phyloP scores from a whole-genome alignment of 2,888 invertebrate species.

The Sisyra nigra region DNA sequence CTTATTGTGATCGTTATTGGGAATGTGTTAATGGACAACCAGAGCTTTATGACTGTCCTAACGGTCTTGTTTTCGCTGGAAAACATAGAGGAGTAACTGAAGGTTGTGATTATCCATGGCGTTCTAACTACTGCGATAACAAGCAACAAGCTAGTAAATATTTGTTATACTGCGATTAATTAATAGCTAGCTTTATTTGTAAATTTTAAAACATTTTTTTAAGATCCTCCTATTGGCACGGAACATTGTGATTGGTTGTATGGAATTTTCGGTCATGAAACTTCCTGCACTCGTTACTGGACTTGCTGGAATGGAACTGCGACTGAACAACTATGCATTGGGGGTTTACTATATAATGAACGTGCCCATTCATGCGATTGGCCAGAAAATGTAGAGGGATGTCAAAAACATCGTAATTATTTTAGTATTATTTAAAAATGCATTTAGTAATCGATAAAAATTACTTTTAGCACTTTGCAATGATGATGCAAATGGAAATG shows the following conservation, averaged over 20 bases:
- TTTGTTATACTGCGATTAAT: not conserved
- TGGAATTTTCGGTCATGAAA: conserved; percentile 87
- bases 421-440: not conserved
- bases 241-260: conserved; percentile 88
- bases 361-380: conserved; percentile 83
- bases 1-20: conserved; percentile 74
- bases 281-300: conserved; percentile 86
- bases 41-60: conserved; percentile 77
- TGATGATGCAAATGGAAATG: conserved; percentile 81
- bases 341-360: conserved; percentile 80
- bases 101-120: conserved; percentile 81
- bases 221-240: conserved; percentile 66
- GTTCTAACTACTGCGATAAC: conserved; percentile 72
- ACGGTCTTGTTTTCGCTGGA: conserved; percentile 78
- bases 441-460: not conserved
- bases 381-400: conserved; percentile 87
- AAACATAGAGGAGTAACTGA: conserved; percentile 77
- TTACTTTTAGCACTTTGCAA: conserved; percentile 65
- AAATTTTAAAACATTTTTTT: conserved; percentile 3
- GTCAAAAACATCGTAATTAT: conserved; percentile 83
- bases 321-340: conserved; percentile 82
- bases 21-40: conserved; percentile 73
- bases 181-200: not conserved
- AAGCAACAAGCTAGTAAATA: conserved; percentile 58
- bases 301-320: conserved; percentile 92